phyloP scores from a whole-genome alignment of 2,888 invertebrate species.

The Synergus laeviventris region DNA sequence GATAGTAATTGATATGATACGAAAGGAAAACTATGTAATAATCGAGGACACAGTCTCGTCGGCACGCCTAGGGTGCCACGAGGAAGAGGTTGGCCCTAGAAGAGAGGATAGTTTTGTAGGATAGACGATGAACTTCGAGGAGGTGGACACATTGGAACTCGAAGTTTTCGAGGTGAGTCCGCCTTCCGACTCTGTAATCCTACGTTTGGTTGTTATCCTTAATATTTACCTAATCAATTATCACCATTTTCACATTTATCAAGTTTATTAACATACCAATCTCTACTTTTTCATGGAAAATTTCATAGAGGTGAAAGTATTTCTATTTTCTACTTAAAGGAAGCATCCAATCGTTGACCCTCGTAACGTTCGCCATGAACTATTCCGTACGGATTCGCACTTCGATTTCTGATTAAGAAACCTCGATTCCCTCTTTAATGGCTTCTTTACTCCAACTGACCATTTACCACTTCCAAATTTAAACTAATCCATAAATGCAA shows the following conservation, averaged over 20 bases:
- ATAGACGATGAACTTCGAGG: conserved; percentile 72
- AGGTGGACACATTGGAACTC: conserved; percentile 74
- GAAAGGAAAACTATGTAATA: conserved; percentile 63
- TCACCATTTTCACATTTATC: neutral
- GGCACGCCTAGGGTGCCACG: conserved; percentile 66
- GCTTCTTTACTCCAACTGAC: conserved; percentile 27
- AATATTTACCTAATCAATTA: neutral
- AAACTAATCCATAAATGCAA: conserved; percentile 1
- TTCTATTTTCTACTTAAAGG: neutral
- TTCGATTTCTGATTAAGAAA: conserved; percentile 41
- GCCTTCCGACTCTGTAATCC: conserved; percentile 29
- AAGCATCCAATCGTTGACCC: conserved; percentile 44
- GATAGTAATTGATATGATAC: conserved; percentile 49
- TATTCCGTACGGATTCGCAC: conserved; percentile 42
- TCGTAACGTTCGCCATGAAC: conserved; percentile 14
- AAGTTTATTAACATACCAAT: neutral
- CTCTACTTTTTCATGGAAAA: neutral
- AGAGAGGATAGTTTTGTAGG: conserved; percentile 68
- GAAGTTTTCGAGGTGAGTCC: conserved; percentile 75
- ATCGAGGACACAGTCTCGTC: conserved; percentile 63
- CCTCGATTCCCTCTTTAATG: conserved; percentile 25
- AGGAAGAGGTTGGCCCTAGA: conserved; percentile 69
- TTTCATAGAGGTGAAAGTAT: neutral
- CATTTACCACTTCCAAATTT: conserved; percentile 22
- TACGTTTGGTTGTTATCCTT: conserved; percentile 8